Evolutionary conservation across 2,113 vertebrate genomes (phyloP).

Genomic region (Aphyosemion australe): DNA sequence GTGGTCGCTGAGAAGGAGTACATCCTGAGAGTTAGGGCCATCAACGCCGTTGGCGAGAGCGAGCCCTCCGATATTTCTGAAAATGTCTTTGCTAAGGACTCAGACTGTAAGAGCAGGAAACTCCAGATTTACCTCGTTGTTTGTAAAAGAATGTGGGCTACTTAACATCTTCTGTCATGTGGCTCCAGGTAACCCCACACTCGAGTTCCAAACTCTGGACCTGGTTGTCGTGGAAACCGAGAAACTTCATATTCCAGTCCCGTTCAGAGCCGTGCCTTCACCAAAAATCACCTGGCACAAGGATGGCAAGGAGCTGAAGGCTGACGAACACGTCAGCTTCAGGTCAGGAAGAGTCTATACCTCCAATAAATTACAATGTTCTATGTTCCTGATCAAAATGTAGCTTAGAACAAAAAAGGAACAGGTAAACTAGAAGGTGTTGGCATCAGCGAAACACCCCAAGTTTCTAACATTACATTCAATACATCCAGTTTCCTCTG

Average conservation of each 20-base stretch:
- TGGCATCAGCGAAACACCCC: too few species aligned
- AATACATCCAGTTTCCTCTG: too few species aligned
- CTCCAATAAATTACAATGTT: too few species aligned
- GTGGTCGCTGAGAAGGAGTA: slow-evolving; percentile 95
- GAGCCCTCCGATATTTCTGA: slow-evolving; percentile 98
- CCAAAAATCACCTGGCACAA: slow-evolving; percentile 97
- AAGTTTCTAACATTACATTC: too few species aligned
- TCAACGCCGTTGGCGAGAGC: slow-evolving; percentile 91
- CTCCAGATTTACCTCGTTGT: background rate
- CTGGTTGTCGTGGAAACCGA: slow-evolving; percentile 93
- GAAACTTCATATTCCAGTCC: slow-evolving; percentile 90
- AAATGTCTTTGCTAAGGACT: slow-evolving; percentile 93
- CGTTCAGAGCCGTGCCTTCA: slow-evolving; percentile 90
- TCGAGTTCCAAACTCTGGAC: slow-evolving; percentile 92
- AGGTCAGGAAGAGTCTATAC: slow-evolving; percentile 57
- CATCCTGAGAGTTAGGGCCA: slow-evolving; percentile 91
- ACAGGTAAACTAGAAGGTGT: too few species aligned
- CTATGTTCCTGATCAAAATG: too few species aligned
- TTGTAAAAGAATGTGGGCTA: background rate
- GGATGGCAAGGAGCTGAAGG: slow-evolving; percentile 92
- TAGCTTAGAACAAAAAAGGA: too few species aligned
- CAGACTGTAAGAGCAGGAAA: slow-evolving; percentile 87
- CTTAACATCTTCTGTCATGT: background rate
- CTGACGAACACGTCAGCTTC: slow-evolving; percentile 85
- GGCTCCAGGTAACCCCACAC: slow-evolving; percentile 87